These are phyloP conservation scores for Riparia riparia DNA, from an alignment of 2,113 vertebrate species.

Conservation along the genomic window DNA sequence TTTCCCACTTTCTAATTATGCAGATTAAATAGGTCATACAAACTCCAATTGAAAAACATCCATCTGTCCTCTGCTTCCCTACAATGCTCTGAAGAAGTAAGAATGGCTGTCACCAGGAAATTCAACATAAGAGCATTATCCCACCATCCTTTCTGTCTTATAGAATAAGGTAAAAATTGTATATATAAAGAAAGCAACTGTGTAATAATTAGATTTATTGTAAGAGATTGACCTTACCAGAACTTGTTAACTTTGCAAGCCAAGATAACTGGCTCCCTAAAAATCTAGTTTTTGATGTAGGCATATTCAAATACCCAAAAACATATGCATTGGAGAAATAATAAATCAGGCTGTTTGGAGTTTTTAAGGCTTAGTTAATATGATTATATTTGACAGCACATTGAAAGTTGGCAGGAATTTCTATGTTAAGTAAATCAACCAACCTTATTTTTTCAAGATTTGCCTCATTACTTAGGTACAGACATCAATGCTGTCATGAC, in stretches of 20 bases:
- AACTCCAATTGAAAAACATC: not conserved
- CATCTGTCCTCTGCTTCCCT: not conserved
- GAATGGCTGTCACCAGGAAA: not conserved
- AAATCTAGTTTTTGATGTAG: slow-evolving; percentile 29
- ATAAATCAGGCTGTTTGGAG: not conserved
- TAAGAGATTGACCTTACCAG: slow-evolving; percentile 28
- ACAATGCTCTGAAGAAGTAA: not conserved
- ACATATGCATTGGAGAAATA: not conserved
- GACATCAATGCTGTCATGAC: slow-evolving; percentile 4
- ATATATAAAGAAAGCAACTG: not conserved
- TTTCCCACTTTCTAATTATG: slow-evolving; percentile 50
- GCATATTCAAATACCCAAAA: slow-evolving; percentile 32
- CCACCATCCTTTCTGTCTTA: not conserved
- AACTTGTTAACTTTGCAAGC: slow-evolving; percentile 8
- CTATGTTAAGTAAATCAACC: not conserved
- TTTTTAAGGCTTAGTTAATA: slow-evolving; percentile 11
- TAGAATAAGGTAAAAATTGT: not conserved
- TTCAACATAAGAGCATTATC: not conserved
- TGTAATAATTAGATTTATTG: slow-evolving; percentile 24
- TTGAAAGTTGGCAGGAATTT: not conserved
- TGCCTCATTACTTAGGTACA: not conserved
- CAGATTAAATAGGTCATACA: not conserved
- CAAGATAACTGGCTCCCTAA: slow-evolving; percentile 7
- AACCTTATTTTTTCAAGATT: slow-evolving; percentile 16
- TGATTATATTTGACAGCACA: not conserved